Evolutionary conservation across 2,888 invertebrate species (phyloP).

Genomic region (Aspidiotus destructor): DNA sequence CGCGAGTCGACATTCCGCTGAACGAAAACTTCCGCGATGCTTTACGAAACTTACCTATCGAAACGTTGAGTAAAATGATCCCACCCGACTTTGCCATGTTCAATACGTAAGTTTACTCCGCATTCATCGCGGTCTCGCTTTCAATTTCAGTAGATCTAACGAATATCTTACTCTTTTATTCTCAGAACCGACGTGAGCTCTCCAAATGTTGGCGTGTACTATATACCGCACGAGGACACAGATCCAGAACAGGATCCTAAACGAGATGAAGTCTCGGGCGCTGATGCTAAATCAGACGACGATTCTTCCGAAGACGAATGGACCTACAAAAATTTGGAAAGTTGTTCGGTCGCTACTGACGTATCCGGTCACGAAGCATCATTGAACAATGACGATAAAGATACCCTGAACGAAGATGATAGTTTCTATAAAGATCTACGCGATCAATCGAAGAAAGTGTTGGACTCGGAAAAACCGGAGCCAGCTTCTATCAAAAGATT

Average conservation of each 20-base stretch:
- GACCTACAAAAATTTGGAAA: slow-evolving; percentile 43
- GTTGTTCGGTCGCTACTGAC: slow-evolving; percentile 24
- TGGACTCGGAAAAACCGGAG: slow-evolving; percentile 6
- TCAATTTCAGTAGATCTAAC: neutral
- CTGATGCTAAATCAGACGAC: slow-evolving; percentile 34
- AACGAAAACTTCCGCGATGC: slow-evolving; percentile 8
- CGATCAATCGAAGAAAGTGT: slow-evolving; percentile 10
- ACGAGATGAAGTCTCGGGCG: slow-evolving; percentile 42
- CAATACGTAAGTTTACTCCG: neutral
- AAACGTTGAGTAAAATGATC: slow-evolving; percentile 4
- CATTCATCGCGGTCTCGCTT: neutral
- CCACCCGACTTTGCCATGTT: neutral
- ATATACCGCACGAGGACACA: slow-evolving; percentile 77
- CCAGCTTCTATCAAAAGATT: slow-evolving; percentile 59
- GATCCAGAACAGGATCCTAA: slow-evolving; percentile 58
- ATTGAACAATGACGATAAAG: slow-evolving; percentile 6
- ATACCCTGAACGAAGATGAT: neutral
- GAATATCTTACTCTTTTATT: neutral
- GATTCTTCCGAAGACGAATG: slow-evolving; percentile 36
- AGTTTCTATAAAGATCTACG: slow-evolving; percentile 12
- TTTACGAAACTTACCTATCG: neutral
- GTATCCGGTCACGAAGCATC: slow-evolving; percentile 12
- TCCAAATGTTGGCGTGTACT: slow-evolving; percentile 69
- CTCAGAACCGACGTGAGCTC: slow-evolving; percentile 63
- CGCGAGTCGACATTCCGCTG: neutral